phyloP scores from a whole-genome alignment of 2,113 vertebrate genomes.

The Tiliqua scincoides region DNA sequence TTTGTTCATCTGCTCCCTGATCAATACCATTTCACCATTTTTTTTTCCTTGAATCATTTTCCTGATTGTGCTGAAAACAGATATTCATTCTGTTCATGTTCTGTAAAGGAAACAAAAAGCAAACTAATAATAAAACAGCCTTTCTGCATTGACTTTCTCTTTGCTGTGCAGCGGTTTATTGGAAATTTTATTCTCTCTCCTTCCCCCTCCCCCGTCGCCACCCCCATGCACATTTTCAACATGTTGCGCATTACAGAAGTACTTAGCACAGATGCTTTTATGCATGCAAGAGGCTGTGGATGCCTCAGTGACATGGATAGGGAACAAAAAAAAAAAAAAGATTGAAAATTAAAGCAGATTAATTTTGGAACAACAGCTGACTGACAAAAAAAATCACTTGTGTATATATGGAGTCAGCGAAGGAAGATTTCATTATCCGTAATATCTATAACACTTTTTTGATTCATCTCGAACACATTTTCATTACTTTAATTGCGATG shows the following conservation, averaged over 20 bases:
- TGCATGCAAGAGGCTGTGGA: slow-evolving; percentile 46
- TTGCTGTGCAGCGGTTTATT: not conserved
- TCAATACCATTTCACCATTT: too few relatives aligned
- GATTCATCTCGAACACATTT: slow-evolving; percentile 60
- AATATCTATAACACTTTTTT: slow-evolving; percentile 48
- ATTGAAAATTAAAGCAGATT: slow-evolving; percentile 56
- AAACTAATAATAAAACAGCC: not conserved
- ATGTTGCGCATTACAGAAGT: slow-evolving; percentile 33
- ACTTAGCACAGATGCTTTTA: slow-evolving; percentile 20
- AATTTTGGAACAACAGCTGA: slow-evolving; percentile 57
- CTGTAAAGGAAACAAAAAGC: too few relatives aligned
- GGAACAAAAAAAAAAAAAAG: slow-evolving; percentile 18
- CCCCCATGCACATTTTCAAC: not conserved
- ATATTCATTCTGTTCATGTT: too few relatives aligned
- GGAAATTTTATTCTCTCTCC: slow-evolving; percentile 30
- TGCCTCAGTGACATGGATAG: slow-evolving; percentile 48
- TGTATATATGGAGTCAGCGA: slow-evolving; percentile 42
- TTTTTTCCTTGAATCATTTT: too few relatives aligned
- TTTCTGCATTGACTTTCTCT: not conserved
- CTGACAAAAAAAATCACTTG: slow-evolving; percentile 39
- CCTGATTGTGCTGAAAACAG: too few relatives aligned
- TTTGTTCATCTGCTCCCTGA: too few relatives aligned
- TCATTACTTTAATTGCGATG: slow-evolving; percentile 60
- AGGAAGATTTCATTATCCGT: slow-evolving; percentile 50
- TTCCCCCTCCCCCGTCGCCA: not conserved